These are phyloP conservation scores for Pedionomus torquatus DNA, from an alignment of 2,113 vertebrate genomes.

Conservation along the genomic window DNA sequence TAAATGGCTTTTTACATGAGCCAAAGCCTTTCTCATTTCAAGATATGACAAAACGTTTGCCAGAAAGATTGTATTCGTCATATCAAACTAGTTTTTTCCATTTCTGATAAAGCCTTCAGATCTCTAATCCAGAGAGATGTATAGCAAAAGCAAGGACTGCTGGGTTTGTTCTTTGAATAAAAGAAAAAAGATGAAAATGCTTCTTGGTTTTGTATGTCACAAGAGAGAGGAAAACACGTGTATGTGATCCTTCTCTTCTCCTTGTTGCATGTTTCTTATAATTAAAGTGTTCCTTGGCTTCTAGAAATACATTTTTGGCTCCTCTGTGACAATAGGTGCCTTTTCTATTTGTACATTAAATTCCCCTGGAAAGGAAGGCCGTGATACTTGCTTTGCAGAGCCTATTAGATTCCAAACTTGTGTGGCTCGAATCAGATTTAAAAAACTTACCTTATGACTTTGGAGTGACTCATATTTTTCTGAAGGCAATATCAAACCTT, in stretches of 20 bases:
- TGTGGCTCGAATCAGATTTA: background rate
- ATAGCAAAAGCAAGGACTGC: background rate
- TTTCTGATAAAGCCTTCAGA: conserved; percentile 1
- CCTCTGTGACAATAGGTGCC: background rate
- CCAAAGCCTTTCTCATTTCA: conserved; percentile 23
- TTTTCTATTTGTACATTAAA: background rate
- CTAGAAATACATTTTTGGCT: background rate
- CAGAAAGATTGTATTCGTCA: background rate
- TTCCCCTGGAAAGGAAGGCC: background rate
- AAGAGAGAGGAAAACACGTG: background rate
- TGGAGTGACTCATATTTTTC: background rate
- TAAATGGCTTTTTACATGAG: conserved; percentile 3
- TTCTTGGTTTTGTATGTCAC: background rate
- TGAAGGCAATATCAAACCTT: background rate
- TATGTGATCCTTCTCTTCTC: background rate
- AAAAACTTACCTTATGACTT: background rate
- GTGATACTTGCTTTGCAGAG: background rate
- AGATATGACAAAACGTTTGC: conserved; percentile 1
- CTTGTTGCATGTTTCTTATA: background rate
- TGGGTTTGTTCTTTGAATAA: background rate
- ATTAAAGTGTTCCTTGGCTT: background rate
- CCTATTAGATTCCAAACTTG: background rate
- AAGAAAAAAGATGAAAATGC: background rate
- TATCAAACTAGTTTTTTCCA: background rate
- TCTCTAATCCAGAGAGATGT: background rate